Evolutionary conservation across 2,113 vertebrate genomes (phyloP), one percentile per base, ranked within the genome.

Genomic region (Daubentonia madagascariensis): DNA sequence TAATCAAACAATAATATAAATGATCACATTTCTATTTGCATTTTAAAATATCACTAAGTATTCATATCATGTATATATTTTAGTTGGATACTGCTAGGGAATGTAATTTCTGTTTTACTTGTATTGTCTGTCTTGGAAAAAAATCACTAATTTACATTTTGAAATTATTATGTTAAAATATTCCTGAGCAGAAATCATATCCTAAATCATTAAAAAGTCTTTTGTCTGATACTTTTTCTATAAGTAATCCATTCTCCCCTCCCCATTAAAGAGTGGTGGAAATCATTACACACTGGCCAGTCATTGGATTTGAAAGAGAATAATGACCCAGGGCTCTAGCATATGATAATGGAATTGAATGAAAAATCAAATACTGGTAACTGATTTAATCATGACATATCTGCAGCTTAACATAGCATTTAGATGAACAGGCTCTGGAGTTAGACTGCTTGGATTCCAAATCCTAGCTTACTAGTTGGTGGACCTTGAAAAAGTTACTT

Each of bases 1-100:
- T 96, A 97, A 97, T 94, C 40, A 96, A 98, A 96, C 20, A 96
- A 76, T 96, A 95, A 30, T 92, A 96, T 94, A 95, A 93, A 83
- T 91, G 43, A 95, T 95, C 80, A 80, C 76, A 95, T 96, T 95
- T 89, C 59, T 25, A 95, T 88, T 89, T 97, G 40, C 52, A 97
- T 90, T 96, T 94, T 52, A 91, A 96, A 96, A 84, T 90, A 91
- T 83, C 12, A 92, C 72, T 93, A 97, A 91, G 75, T 54, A 95
- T 95, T 96, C 80, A 76, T 28, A 80, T 92, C 83, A 96, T 79
- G 92, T 65, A 70, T 93, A 92, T 94, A 91, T 89, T 97, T 96
- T 92, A 94, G 92, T 94, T 90, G 81, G 75, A 87, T 94, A 92
- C 10, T 72, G 30, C 73, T 90, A 57, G 70, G 59, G 73, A 96